Base-by-base conservation (phyloP, 2,888 invertebrate genomes). In the Pyralis farinalis region DNA sequence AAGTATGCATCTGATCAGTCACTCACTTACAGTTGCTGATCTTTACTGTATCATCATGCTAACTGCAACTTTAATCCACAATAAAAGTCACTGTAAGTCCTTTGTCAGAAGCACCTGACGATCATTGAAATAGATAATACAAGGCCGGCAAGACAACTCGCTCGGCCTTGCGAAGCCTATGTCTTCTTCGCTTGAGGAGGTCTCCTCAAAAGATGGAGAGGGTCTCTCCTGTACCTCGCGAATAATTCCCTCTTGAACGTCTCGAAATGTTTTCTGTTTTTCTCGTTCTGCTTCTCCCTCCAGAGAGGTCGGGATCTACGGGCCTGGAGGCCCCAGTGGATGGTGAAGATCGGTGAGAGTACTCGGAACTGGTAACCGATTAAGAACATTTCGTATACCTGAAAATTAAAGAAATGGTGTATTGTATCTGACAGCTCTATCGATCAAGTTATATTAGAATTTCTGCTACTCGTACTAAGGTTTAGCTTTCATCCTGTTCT, bases 301-400 rank as follows among this genome's bases (percentile, higher is more conserved):
- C 96, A 97, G 0, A 94, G 91, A 0, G 96, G 96, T 12, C 96
- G 90, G 29, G 92, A 92, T 58, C 94, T 92, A 42, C 95, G 93
- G 21, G 93, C 93, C 70, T 97, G 96, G 2, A 97, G 83, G 0
- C 97, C 97, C 95, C 97, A 96, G 69, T 97, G 97, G 37, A 95
- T 95, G 0, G 96, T 96, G 82, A 97, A 97, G 34, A 96, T 93
- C 0, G 97, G 97, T 0, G 97, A 95, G 7, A 97, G 90, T 0
- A 97, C 97, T 62, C 93, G 92, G 83, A 97, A 97, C 70, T 95
- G 93, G 83, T 95, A 97, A 5, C 97, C 96, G 33, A 96, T 94
- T 21, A 97, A 92, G 71, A 93, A 96, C 95, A 97, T 97, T 86
- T 97, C 97, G 83, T 97, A 97, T 27, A 97, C 96, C 97, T 97